Evolutionary conservation across 2,113 vertebrate genomes (phyloP).

Genomic region (Shinisaurus crocodilurus): DNA sequence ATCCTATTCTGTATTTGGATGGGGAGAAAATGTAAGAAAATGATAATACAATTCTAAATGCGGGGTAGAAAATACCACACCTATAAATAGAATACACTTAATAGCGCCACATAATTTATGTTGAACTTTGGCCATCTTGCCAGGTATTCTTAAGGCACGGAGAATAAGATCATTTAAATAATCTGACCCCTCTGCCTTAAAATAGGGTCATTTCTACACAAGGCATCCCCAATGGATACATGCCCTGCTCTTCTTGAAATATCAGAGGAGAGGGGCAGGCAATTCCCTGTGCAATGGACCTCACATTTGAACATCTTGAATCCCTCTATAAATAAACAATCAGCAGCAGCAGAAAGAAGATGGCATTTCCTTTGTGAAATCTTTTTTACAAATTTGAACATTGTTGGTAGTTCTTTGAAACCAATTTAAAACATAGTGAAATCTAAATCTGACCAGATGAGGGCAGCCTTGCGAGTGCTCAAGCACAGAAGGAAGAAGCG

Average conservation of each 20-base stretch:
- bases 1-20: background rate
- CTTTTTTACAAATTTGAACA: background rate
- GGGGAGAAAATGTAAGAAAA: background rate
- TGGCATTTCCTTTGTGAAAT: background rate
- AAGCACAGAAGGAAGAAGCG: background rate
- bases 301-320: background rate
- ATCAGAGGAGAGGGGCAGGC: background rate
- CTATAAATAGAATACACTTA: background rate
- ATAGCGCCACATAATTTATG: background rate
- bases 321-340: background rate
- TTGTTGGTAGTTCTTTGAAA: background rate
- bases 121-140: background rate
- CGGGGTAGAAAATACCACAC: background rate
- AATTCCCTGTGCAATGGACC: background rate
- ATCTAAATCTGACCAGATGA: background rate
- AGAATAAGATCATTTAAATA: too few species aligned
- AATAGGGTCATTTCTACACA: background rate
- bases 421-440: background rate
- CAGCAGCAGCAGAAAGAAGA: background rate
- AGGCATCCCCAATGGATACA: background rate
- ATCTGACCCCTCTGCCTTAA: background rate
- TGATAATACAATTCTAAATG: background rate
- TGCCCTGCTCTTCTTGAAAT: background rate
- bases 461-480: background rate
- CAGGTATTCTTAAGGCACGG: background rate